Evolutionary conservation across 1,140 invertebrate species (phyloP).

Genomic region (Pomacea maculata): DNA sequence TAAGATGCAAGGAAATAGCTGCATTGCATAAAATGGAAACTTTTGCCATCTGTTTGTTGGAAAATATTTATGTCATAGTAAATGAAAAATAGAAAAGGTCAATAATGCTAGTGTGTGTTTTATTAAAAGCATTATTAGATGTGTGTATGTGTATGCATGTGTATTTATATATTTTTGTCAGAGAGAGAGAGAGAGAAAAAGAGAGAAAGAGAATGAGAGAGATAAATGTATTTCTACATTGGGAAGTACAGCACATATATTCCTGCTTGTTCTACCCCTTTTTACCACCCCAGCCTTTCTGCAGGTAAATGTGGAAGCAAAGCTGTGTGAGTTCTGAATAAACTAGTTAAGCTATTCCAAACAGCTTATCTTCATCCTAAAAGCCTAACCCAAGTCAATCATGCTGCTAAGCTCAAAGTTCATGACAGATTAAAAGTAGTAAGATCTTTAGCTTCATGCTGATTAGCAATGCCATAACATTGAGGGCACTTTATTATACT

Average conservation of each 20-base stretch:
- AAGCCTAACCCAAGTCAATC: no score
- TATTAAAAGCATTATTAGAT: background rate
- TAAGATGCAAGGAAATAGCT: background rate
- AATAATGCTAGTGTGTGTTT: background rate
- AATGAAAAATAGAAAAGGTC: no score
- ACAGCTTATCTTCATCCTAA: no score
- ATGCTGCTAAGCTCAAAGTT: no score
- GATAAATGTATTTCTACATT: background rate
- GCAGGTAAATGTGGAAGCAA: background rate
- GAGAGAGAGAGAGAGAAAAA: background rate
- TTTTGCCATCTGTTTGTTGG: background rate
- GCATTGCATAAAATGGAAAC: background rate
- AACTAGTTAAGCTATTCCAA: no score
- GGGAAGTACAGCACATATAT: background rate
- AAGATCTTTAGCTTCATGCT: no score
- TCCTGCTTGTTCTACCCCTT: background rate
- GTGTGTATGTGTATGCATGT: slow-evolving; percentile 6
- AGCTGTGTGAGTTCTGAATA: no score
- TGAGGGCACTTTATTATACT: no score
- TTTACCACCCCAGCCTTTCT: background rate
- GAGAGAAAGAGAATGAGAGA: background rate
- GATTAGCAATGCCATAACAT: no score
- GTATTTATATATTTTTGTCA: background rate
- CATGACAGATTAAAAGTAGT: no score
- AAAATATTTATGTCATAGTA: background rate